phyloP scores from a whole-genome alignment of 1,140 invertebrate genomes.

The Aphis craccivora region DNA sequence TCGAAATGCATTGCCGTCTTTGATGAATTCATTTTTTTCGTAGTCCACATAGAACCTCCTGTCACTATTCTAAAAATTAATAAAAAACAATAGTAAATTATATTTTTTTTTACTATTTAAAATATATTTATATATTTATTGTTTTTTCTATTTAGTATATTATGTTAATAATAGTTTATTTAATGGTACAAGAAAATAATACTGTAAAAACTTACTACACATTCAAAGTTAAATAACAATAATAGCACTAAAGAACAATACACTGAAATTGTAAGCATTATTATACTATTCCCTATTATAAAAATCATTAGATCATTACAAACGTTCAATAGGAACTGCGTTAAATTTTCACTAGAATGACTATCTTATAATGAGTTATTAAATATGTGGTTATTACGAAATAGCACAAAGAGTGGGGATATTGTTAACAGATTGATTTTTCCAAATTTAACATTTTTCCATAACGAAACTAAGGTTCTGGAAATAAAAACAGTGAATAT shows the following conservation, averaged over 20 bases:
- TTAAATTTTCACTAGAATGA: background rate
- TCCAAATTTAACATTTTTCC: background rate
- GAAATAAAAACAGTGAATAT: background rate
- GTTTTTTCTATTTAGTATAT: background rate
- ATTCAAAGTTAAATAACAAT: background rate
- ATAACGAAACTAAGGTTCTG: background rate
- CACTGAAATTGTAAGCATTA: background rate
- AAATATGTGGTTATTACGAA: background rate
- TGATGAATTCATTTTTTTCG: conserved; percentile 77
- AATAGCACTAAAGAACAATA: background rate
- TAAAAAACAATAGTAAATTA: background rate
- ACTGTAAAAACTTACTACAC: background rate
- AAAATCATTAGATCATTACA: background rate
- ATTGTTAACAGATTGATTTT: background rate
- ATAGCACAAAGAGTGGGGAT: background rate
- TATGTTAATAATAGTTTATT: background rate
- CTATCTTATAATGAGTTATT: background rate
- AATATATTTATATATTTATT: background rate
- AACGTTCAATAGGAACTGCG: background rate
- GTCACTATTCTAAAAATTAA: background rate
- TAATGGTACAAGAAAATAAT: background rate
- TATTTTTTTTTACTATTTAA: background rate
- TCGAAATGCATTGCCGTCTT: conserved; percentile 82
- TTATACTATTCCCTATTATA: background rate
- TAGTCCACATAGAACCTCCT: conserved; percentile 67